Evolutionary conservation across 35 echinoderm and acorn worm species (phyloP), one percentile per base, ranked within the genome.

Genomic region (Holothuria glaberrima): DNA sequence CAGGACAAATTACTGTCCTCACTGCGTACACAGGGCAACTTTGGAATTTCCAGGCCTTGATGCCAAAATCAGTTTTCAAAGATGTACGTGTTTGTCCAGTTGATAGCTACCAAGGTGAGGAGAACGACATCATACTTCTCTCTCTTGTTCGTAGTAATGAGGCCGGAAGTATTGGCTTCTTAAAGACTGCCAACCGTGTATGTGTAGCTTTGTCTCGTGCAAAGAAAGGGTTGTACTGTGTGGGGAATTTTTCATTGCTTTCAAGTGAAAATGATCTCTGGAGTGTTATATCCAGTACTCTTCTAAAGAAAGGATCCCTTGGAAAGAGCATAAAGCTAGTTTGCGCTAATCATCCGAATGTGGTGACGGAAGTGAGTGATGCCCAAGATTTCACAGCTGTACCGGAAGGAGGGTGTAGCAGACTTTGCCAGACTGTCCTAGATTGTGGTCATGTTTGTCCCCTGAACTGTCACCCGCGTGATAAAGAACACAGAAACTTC

Each of bases 61-160:
- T 89, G 71, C 33, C 61, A 6, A 80, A 88, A 62, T 6, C 30
- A 61, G 26, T 29, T n/a, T 75, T 90, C 52, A 33, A 82, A 90
- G 63, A 56, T n/a, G 78, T 96, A 32, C 35, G 38, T 61, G 48
- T 91, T 9, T 44, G 58, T 26, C 48, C 75, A 26, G 29, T 93
- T 35, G 91, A 96, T 75, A 87, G 64, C 52, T 96, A 77, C 44
- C 91, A 90, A 50, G 94, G 94, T 48, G 94, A 94, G 71, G 92
- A 96, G 30, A 88, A 82, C 88, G 94, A 96, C 65, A 93, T 96
- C 33, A 88, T 96, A 58, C 63, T 96, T 0, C 56, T 93, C 3
- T 92, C 94, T 16, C 28, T 89, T 64, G 88, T 89, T 48, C 84
- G 72, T 62, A 89, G 75, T 48, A 80, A 90, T 41, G 75, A 89